These are phyloP conservation scores for Hypercompe scribonia DNA, from an alignment of 2,888 invertebrate genomes.

Conservation along the genomic window DNA sequence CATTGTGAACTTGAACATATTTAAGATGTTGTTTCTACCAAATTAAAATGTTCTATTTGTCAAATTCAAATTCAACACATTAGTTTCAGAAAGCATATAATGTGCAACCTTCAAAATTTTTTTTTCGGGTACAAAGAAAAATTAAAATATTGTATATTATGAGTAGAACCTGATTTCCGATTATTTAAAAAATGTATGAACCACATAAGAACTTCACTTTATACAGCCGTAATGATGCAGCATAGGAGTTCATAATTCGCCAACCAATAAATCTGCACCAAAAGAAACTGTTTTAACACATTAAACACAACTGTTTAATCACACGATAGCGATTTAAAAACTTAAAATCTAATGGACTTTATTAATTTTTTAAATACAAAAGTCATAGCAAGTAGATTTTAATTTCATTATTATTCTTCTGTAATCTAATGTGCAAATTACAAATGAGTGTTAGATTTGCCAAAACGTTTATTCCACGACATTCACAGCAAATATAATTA, in stretches of 20 bases:
- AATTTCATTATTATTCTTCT: background rate
- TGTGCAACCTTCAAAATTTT: background rate
- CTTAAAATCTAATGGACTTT: background rate
- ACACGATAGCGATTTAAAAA: background rate
- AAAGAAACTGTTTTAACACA: constrained; percentile 25
- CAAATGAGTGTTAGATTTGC: background rate
- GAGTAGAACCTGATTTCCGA: constrained; percentile 33
- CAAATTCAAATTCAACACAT: background rate
- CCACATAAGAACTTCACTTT: constrained; percentile 71
- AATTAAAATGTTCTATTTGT: background rate
- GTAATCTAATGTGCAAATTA: constrained; percentile 6
- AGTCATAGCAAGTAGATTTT: background rate
- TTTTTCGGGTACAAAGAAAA: background rate
- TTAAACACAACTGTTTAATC: too few relatives aligned
- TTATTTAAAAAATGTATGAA: constrained; percentile 70
- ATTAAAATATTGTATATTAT: background rate
- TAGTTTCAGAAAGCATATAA: background rate
- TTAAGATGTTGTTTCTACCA: background rate
- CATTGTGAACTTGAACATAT: background rate
- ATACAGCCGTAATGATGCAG: constrained; percentile 68
- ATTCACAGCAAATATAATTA: constrained; percentile 33
- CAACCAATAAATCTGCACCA: constrained; percentile 62
- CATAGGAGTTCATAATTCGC: constrained; percentile 75
- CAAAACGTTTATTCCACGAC: constrained; percentile 3
- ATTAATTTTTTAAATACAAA: background rate